Percentiles rank a stretch among this genome's conserved stretches.
Evolutionary conservation across 2,888 invertebrate genomes (phyloP).

Genomic region (Torymus tubicola): DNA sequence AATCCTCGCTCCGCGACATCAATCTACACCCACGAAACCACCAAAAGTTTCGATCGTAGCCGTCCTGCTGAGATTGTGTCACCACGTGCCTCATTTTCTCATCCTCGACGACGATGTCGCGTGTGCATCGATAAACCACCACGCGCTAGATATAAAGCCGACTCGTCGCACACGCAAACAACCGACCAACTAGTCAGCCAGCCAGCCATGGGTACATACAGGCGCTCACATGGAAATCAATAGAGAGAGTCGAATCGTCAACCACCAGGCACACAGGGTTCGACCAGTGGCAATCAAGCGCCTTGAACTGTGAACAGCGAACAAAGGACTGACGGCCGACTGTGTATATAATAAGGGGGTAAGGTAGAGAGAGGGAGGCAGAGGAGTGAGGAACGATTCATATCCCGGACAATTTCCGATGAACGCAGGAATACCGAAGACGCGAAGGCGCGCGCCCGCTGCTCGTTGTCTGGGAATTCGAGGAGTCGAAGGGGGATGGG

Average conservation of each 20-base stretch:
- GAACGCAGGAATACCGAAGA: conserved; percentile 5
- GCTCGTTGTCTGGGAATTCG: no score
- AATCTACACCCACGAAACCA: no score
- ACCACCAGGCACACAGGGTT: not conserved
- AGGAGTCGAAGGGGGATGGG: no score
- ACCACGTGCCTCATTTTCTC: not conserved
- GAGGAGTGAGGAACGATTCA: conserved; percentile 5
- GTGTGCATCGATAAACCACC: not conserved
- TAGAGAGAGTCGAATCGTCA: conserved; percentile 60
- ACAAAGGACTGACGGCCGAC: conserved; percentile 2
- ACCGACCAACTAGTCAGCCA: no score
- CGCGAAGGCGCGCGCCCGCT: not conserved
- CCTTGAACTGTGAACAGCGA: conserved; percentile 40
- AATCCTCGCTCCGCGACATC: no score
- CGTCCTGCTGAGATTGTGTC: not conserved
- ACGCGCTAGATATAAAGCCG: not conserved
- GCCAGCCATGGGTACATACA: not conserved
- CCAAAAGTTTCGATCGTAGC: no score
- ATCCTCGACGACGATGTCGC: no score
- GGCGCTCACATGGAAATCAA: conserved; percentile 61
- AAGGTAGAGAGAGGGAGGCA: no score
- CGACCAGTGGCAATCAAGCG: conserved; percentile 30
- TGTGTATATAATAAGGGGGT: not conserved
- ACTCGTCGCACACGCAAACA: no score
- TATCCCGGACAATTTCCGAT: conserved; percentile 38